Conservation (phyloP, 2,888 invertebrate species). For the Glaucopsyche alexis region DNA sequence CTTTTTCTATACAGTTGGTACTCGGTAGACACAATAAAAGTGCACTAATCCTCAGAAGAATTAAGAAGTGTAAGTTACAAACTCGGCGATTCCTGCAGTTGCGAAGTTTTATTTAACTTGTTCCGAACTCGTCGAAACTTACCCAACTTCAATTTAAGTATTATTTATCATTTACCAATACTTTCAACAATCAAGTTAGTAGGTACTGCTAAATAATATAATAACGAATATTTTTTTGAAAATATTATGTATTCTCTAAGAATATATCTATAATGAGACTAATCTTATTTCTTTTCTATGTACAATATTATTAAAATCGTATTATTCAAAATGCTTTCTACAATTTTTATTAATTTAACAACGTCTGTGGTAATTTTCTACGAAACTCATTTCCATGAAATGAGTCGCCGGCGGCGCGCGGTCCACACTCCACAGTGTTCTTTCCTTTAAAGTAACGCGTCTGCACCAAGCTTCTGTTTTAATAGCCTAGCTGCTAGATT, state of each 20-base stretch:
- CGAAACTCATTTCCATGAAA: neutral
- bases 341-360: slow-evolving; percentile 9
- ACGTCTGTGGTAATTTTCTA: slow-evolving; percentile 6
- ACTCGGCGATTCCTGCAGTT: neutral
- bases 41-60: slow-evolving; percentile 7
- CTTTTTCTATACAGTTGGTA: no score
- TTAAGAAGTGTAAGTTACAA: slow-evolving; percentile 11
- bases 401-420: neutral
- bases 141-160: neutral
- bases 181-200: neutral
- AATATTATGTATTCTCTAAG: neutral
- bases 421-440: neutral
- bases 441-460: neutral
- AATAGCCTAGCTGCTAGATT: neutral
- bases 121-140: neutral
- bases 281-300: neutral
- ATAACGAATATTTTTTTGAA: no score
- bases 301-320: no score
- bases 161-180: slow-evolving; percentile 12
- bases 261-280: neutral
- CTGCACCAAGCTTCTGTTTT: neutral
- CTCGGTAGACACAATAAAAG: neutral
- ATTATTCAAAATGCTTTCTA: neutral
- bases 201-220: no score
- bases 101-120: slow-evolving; percentile 1